These are phyloP conservation scores for Siniperca knerii DNA, from an alignment of 2,113 vertebrate species.

Conservation along the genomic window DNA sequence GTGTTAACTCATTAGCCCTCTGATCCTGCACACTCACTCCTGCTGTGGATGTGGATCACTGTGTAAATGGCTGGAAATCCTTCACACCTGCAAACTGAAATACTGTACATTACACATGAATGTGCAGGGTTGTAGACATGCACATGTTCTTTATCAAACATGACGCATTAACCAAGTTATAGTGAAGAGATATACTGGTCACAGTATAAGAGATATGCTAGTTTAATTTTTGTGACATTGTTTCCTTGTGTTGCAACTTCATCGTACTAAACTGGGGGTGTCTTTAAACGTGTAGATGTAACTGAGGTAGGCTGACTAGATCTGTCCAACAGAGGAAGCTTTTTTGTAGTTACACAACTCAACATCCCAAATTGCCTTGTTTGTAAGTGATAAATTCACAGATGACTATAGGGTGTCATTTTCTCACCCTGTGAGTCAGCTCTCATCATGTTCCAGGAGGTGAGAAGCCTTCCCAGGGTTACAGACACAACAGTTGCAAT, in stretches of 20 bases:
- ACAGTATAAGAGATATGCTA: background rate
- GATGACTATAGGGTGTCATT: conserved; percentile 67
- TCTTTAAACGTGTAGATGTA: background rate
- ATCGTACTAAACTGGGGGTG: background rate
- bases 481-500: conserved; percentile 64
- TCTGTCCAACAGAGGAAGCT: background rate
- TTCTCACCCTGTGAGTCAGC: conserved; percentile 68
- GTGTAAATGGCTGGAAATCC: conserved; percentile 18
- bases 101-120: background rate
- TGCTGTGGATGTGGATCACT: conserved; percentile 26
- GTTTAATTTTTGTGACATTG: background rate
- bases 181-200: background rate
- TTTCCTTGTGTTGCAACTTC: background rate
- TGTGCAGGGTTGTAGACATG: background rate
- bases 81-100: background rate
- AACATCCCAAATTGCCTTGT: conserved; percentile 31
- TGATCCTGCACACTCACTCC: conserved; percentile 1
- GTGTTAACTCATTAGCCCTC: conserved; percentile 40
- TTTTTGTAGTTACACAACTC: conserved; percentile 20
- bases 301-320: background rate
- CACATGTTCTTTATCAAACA: background rate
- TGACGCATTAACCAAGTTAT: background rate
- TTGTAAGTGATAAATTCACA: conserved; percentile 63
- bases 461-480: conserved; percentile 67
- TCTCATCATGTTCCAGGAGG: conserved; percentile 66